Conservation (phyloP, 2,113 vertebrate species). For the Nerophis lumbriciformis region DNA sequence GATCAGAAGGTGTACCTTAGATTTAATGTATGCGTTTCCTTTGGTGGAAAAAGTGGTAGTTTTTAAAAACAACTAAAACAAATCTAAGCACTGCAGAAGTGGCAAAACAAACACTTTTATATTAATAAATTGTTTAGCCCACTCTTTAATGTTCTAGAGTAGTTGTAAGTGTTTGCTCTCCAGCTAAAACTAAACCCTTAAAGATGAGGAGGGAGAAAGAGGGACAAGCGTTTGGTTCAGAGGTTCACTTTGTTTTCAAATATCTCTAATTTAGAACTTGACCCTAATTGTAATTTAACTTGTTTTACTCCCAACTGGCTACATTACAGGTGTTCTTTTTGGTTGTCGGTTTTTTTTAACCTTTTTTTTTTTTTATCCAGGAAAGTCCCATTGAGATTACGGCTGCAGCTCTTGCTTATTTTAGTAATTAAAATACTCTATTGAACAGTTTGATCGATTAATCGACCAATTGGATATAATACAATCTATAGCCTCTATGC, state of each 20-base stretch:
- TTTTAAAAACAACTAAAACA: background rate
- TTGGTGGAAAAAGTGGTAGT: background rate
- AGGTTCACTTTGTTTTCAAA: constrained; percentile 22
- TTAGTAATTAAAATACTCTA: too few relatives aligned
- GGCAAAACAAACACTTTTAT: background rate
- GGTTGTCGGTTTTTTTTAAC: too few relatives aligned
- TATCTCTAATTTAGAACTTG: constrained; percentile 34
- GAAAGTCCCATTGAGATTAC: too few relatives aligned
- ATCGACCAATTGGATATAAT: too few relatives aligned
- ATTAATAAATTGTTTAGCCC: background rate
- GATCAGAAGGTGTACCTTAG: constrained; percentile 40
- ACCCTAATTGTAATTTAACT: constrained; percentile 45
- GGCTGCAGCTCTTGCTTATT: too few relatives aligned
- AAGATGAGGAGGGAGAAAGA: background rate
- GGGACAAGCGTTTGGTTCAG: background rate
- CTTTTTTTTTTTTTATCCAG: too few relatives aligned
- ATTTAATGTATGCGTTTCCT: constrained; percentile 9
- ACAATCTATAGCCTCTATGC: too few relatives aligned
- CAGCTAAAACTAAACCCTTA: too few relatives aligned
- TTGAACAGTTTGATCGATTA: too few relatives aligned
- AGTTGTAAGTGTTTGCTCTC: background rate
- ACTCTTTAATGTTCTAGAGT: background rate
- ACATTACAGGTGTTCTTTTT: too few relatives aligned
- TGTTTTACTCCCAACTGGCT: too few relatives aligned
- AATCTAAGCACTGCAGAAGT: background rate